Evolutionary conservation across 2,113 vertebrate genomes (phyloP), one percentile per base, ranked within the genome.

Genomic region (Thalassarche chlororhynchos): DNA sequence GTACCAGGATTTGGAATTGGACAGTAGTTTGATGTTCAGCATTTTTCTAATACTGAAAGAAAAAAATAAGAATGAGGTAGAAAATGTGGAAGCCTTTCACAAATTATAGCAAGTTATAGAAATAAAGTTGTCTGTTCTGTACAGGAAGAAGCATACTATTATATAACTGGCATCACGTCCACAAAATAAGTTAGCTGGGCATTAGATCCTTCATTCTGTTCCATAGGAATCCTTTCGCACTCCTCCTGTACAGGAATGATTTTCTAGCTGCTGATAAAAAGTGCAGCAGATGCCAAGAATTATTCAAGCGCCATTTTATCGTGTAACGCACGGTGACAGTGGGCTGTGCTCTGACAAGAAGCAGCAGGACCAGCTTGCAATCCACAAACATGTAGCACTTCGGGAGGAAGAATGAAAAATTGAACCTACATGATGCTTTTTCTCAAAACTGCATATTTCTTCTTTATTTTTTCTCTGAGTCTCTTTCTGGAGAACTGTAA

Each of bases 371-470:
- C 49, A 87, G 57, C 24, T 17, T 69, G 79, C 26, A 72, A 16
- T n/a, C 17, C 62, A 38, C 6, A 4, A 76, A 55, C 1, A 24
- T 5, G 32, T 5, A 87, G 47, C 0, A 0, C 77, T 83, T 68
- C n/a, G 26, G 66, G n/a, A 61, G 52, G 28, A 88, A 52, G 32
- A 86, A 87, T 24, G 58, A 89, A 51, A 69, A 57, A 64, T 14
- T 52, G 52, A 72, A 58, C 7, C 8, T 47, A 47, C 16, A 2
- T 14, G 54, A 64, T 31, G 57, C 10, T 92, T 84, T 85, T 58
- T 58, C 68, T 86, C 52, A 68, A 58, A 84, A 57, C 15, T 40
- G 26, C 4, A 2, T 54, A 58, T 85, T 85, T 82, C 46, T 64
- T 64, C 36, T n/a, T 82, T 76, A 24, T 94, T 76, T 84, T n/a